phyloP scores from a whole-genome alignment of 2,113 vertebrate species.

The Arvicanthis niloticus region DNA sequence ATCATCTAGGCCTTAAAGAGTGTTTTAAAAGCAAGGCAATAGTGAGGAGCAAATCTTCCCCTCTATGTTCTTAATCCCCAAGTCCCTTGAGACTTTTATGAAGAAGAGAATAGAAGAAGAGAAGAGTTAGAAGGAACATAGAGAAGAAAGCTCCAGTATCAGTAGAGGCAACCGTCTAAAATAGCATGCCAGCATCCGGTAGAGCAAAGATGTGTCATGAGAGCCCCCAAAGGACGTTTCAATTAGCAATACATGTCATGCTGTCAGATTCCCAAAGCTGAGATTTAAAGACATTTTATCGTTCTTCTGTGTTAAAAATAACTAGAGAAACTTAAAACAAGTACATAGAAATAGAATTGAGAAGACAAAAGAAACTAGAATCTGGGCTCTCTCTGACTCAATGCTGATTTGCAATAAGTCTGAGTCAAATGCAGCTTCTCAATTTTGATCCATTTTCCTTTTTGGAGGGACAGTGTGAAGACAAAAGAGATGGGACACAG shows the following conservation, averaged over 20 bases:
- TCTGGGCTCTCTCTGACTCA: neutral
- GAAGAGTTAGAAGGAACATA: neutral
- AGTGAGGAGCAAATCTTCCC: neutral
- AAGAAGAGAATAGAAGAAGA: neutral
- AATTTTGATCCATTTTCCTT: constrained; percentile 8
- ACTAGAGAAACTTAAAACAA: constrained; percentile 42
- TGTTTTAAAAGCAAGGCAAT: constrained; percentile 15
- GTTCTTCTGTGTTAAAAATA: constrained; percentile 21
- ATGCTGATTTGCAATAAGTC: neutral
- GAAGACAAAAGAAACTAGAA: constrained; percentile 28
- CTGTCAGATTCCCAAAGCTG: neutral
- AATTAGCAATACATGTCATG: neutral
- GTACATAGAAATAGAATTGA: constrained; percentile 18
- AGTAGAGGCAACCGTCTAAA: neutral
- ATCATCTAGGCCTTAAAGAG: neutral
- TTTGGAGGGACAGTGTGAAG: neutral
- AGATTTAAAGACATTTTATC: constrained; percentile 33
- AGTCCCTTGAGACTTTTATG: neutral
- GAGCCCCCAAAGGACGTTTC: neutral
- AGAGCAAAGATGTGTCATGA: neutral
- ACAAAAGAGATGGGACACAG: neutral
- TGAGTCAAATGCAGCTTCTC: neutral
- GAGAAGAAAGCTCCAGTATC: neutral
- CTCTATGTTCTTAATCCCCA: constrained; percentile 24
- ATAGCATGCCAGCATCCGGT: neutral